Conservation (phyloP, 1,140 invertebrate genomes). For the Neodiprion lecontei region DNA sequence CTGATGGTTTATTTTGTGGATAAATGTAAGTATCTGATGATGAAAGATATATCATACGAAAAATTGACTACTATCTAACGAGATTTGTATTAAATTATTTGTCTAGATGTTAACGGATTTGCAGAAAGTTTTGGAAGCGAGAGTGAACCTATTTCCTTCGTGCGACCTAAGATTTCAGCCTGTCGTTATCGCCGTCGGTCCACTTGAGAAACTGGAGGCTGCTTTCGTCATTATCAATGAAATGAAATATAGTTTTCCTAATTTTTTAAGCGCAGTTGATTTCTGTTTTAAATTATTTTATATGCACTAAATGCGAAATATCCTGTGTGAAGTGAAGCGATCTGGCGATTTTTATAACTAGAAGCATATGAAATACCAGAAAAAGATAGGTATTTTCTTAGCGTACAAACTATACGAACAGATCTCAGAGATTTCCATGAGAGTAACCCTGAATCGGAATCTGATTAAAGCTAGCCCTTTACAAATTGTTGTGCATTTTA, state of each 20-base stretch:
- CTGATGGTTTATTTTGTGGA: too few species aligned
- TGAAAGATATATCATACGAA: too few species aligned
- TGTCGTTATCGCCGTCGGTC: constrained; percentile 22
- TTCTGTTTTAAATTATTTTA: constrained; percentile 23
- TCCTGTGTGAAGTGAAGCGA: constrained; percentile 7
- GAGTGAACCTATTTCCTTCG: constrained; percentile 9
- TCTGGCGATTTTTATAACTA: too few species aligned
- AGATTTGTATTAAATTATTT: background rate
- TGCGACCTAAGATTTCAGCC: constrained; percentile 17
- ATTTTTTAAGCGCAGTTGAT: constrained; percentile 19
- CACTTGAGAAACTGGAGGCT: background rate
- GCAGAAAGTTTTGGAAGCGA: background rate
- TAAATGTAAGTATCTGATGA: too few species aligned
- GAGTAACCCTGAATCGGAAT: background rate
- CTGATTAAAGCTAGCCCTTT: background rate
- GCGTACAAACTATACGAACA: constrained; percentile 2
- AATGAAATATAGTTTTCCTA: constrained; percentile 10
- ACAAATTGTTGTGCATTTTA: background rate
- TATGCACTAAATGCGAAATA: constrained; percentile 11
- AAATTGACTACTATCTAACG: too few species aligned
- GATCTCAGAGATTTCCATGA: background rate
- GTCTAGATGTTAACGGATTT: constrained; percentile 16
- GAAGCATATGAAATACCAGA: too few species aligned
- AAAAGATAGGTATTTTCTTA: background rate
- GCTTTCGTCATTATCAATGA: constrained; percentile 19